A percentile compares a stretch with the other conserved stretches of the same genome.
Conservation (phyloP, 37 sponge, comb jelly and placozoan species). For the Oscarella lobularis region DNA sequence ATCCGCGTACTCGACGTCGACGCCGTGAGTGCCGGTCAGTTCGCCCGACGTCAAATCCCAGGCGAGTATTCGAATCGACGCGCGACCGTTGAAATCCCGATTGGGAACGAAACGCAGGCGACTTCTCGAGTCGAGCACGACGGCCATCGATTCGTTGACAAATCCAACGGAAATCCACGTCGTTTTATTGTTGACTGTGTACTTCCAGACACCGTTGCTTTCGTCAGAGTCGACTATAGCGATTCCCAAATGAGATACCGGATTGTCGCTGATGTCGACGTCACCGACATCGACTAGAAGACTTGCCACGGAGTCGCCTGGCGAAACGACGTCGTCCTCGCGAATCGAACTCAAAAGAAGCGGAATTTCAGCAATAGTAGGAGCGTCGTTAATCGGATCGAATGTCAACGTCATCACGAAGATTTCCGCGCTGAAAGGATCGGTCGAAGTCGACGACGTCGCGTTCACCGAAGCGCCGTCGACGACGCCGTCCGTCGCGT, state of each 20-base stretch:
- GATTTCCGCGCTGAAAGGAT: constrained; percentile 46
- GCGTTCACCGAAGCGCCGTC: constrained; percentile 38
- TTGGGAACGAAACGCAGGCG: constrained; percentile 56
- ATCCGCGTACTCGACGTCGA: constrained; percentile 28
- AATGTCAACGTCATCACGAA: constrained; percentile 25
- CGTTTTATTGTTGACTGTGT: constrained; percentile 20
- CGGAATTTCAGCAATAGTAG: constrained; percentile 25
- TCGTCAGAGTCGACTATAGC: constrained; percentile 46
- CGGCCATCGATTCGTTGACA: constrained; percentile 20
- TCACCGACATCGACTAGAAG: constrained; percentile 41
- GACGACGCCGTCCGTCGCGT: constrained; percentile 10
- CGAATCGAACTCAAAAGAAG: constrained; percentile 33
- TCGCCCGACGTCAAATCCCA: constrained; percentile 52
- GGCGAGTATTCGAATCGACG: constrained; percentile 34
- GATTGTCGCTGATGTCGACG: constrained; percentile 29
- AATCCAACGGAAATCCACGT: constrained; percentile 48
- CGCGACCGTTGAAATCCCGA: constrained; percentile 56
- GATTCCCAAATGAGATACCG: constrained; percentile 17
- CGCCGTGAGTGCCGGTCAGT: constrained; percentile 15
- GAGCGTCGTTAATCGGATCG: constrained; percentile 68
- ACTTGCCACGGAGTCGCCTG: constrained; percentile 45
- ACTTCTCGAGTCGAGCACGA: constrained; percentile 21
- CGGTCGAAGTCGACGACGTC: constrained; percentile 26
- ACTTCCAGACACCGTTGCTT: constrained; percentile 67
- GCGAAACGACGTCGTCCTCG: constrained; percentile 61